A percentile compares a stretch with the other conserved stretches of the same genome.
phyloP scores from a whole-genome alignment of 2,113 vertebrate species.

The Jaculus jaculus region DNA sequence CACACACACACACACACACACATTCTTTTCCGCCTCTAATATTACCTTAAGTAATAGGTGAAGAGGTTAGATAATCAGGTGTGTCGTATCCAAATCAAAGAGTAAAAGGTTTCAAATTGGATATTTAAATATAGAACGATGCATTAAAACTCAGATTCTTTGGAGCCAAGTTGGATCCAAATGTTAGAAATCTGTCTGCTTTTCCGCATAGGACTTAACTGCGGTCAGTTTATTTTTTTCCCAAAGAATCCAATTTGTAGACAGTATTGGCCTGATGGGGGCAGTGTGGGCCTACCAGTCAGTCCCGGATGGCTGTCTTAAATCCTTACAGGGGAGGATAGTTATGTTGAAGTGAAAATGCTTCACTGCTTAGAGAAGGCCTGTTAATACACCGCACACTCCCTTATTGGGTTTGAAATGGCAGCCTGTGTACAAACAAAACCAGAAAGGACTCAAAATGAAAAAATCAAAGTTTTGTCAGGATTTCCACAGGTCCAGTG shows the following conservation, averaged over 20 bases:
- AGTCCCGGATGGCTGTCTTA: constrained; percentile 37
- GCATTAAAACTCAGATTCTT: constrained; percentile 21
- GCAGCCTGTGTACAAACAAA: background rate
- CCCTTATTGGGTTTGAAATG: constrained; percentile 9
- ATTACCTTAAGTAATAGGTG: constrained; percentile 6
- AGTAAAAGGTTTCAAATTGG: background rate
- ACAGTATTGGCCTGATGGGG: constrained; percentile 77
- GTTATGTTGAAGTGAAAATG: background rate
- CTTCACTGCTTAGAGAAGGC: background rate
- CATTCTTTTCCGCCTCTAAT: too few species aligned
- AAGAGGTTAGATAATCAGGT: background rate
- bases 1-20: too few species aligned
- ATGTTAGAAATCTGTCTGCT: background rate
- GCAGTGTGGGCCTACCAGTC: constrained; percentile 77
- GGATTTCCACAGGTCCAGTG: background rate
- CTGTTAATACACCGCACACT: background rate
- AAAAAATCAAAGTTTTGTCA: constrained; percentile 60
- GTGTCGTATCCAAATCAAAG: background rate
- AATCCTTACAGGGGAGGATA: background rate
- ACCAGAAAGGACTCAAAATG: background rate
- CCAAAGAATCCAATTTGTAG: background rate
- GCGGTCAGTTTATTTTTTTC: background rate
- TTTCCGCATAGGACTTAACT: background rate
- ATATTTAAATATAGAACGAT: constrained; percentile 25
- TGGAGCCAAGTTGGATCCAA: background rate